Evolutionary conservation across 2,888 invertebrate species (phyloP), one percentile per base, ranked within the genome.

Genomic region (Noctua fimbriata): DNA sequence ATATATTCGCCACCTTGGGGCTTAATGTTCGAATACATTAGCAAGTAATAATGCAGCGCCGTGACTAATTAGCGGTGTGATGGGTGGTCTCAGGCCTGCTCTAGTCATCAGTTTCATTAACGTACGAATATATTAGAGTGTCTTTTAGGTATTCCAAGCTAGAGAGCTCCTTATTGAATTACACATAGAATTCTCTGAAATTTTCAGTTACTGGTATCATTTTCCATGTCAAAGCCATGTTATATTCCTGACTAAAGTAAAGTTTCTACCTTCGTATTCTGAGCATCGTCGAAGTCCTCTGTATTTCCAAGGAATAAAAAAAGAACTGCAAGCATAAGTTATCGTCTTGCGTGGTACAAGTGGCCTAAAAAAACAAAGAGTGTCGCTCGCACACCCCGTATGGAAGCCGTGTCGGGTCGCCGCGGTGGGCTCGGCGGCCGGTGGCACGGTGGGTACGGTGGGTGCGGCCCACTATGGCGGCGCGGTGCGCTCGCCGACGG

Each of bases 381-480:
- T 88, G 79, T 87, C 89, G 87, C 89, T 85, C 83, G 75, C 83
- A 90, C 90, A 90, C 90, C 87, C 89, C 79, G 81, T 82, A 83
- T 89, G 78, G 88, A 82, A 86, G 89, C 87, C 88, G 86, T 87
- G 86, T 76, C 85, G 84, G 81, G 78, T 83, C 83, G 85, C 58
- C 44, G 82, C 78, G 82, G 91, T 88, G 87, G 89, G 89, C 79
- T 85, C 89, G 90, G 89, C 89, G 85, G 85, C 87, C 89, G 88
- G 90, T 90, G 87, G 89, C 79, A 88, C 89, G 88, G 90, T 90
- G 87, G 87, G 89, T 79, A 66, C 89, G 88, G 90, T 90, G 87
- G 87, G 89, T 80, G 89, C 90, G 89, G 90, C 91, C 87, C 89
- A 84, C 89, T 82, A 81, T 86, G 83, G 81, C 76, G 85, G 74